These are phyloP conservation scores for Ellobius talpinus DNA, from an alignment of 2,113 vertebrate genomes.

Conservation along the genomic window DNA sequence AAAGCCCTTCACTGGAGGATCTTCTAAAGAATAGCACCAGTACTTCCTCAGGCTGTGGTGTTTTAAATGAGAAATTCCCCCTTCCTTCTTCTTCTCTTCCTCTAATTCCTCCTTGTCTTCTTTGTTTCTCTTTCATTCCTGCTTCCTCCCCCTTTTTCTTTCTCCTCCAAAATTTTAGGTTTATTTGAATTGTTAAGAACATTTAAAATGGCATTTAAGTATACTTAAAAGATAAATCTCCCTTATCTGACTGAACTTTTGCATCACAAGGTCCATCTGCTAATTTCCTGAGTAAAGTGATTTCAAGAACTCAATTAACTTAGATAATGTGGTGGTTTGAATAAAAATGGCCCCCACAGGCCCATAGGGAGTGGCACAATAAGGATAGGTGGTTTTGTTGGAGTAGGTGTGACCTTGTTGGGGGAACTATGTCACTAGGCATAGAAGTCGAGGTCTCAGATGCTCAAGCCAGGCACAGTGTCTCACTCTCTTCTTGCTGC, in stretches of 20 bases:
- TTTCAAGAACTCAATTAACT: constrained; percentile 2
- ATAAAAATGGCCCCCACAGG: no score
- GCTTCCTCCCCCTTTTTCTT: not conserved
- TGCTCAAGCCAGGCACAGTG: not conserved
- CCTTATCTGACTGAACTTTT: constrained; percentile 55
- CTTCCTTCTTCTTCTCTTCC: not conserved
- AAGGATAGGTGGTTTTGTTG: not conserved
- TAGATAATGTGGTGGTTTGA: not conserved
- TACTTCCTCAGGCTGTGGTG: not conserved
- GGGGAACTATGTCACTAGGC: not conserved
- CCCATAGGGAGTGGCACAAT: not conserved
- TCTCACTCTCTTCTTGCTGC: not conserved
- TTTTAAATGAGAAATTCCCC: not conserved
- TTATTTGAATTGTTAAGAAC: constrained; percentile 44
- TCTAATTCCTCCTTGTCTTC: not conserved
- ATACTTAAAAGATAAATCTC: constrained; percentile 55
- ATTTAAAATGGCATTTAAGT: constrained; percentile 50
- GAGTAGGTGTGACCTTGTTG: not conserved
- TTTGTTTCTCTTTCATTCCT: not conserved
- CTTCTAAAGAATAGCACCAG: not conserved
- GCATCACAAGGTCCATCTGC: not conserved
- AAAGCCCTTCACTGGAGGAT: not conserved
- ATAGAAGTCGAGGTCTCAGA: not conserved
- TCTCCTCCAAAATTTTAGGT: not conserved
- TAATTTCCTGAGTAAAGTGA: constrained; percentile 14